Evolutionary conservation across 2,888 invertebrate species (phyloP).

Genomic region (Tenthredo notha): DNA sequence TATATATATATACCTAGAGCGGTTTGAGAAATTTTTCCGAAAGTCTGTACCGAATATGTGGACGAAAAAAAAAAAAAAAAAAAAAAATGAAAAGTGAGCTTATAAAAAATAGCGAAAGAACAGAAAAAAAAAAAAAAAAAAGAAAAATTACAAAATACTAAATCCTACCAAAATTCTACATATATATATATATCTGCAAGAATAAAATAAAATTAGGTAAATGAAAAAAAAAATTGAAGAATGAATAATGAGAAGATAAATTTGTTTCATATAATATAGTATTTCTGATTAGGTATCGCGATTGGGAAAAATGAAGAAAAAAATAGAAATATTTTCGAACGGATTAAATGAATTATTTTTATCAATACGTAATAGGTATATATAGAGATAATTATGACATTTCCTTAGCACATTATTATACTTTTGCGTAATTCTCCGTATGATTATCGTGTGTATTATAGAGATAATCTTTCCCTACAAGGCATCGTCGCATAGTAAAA

Average conservation of each 20-base stretch:
- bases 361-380: neutral
- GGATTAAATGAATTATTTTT: neutral
- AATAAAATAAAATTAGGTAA: too few relatives aligned
- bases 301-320: neutral
- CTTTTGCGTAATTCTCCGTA: neutral
- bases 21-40: neutral
- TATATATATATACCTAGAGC: neutral
- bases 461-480: slow-evolving; percentile 29
- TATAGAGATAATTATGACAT: neutral
- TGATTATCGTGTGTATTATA: neutral
- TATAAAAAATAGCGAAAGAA: neutral
- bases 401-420: neutral
- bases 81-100: neutral
- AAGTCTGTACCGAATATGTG: too few relatives aligned
- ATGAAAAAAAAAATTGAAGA: neutral
- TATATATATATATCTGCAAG: too few relatives aligned
- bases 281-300: too few relatives aligned
- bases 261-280: too few relatives aligned
- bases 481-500: neutral
- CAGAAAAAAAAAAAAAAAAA: neutral
- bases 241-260: neutral
- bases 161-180: too few relatives aligned
- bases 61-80: neutral
- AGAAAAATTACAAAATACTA: too few relatives aligned
- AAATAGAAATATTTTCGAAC: neutral